phyloP scores from a whole-genome alignment of 2,888 invertebrate genomes.

The Euplagia quadripunctaria region DNA sequence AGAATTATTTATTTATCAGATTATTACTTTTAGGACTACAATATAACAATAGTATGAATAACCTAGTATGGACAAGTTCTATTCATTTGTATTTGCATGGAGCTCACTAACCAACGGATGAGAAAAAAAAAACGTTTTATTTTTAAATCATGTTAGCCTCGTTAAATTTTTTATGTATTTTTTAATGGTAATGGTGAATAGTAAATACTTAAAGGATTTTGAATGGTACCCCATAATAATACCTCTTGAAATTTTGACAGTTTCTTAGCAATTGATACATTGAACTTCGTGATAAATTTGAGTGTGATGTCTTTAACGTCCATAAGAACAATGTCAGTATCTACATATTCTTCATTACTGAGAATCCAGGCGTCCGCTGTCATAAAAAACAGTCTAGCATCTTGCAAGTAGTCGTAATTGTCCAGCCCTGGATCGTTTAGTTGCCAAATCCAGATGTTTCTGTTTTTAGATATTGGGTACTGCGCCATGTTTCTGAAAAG shows the following conservation, averaged over 20 bases:
- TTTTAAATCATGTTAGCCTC: too few species aligned
- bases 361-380: slow-evolving; percentile 72
- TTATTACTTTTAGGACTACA: too few species aligned
- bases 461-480: slow-evolving; percentile 63
- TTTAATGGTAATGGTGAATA: neutral
- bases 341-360: slow-evolving; percentile 57
- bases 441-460: slow-evolving; percentile 78
- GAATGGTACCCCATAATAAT: neutral
- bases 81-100: too few species aligned
- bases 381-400: slow-evolving; percentile 72
- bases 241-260: slow-evolving; percentile 89
- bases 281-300: slow-evolving; percentile 87
- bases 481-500: slow-evolving; percentile 73
- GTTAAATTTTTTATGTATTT: neutral
- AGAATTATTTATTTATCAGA: too few species aligned
- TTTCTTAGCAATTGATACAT: slow-evolving; percentile 89
- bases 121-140: too few species aligned
- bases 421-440: slow-evolving; percentile 80
- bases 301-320: slow-evolving; percentile 77
- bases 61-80: too few species aligned
- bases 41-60: too few species aligned
- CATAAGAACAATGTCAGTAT: slow-evolving; percentile 70
- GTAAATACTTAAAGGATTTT: too few species aligned
- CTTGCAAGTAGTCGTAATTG: slow-evolving; percentile 72
- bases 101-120: too few species aligned